phyloP scores from a whole-genome alignment of 2,888 invertebrate species.

The Therioaphis trifolii region DNA sequence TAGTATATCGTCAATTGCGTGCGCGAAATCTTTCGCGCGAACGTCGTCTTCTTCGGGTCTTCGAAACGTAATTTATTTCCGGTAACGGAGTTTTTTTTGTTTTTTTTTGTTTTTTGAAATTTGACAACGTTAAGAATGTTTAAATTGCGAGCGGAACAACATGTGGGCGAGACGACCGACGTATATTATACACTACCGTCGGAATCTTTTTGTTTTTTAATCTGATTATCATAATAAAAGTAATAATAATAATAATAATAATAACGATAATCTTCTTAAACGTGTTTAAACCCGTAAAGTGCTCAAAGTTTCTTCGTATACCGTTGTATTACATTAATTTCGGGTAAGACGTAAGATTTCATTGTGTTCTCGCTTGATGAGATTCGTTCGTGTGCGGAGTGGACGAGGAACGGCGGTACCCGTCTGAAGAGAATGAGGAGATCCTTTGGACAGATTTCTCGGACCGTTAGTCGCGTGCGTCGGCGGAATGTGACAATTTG shows the following conservation, averaged over 20 bases:
- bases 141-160: too few relatives aligned
- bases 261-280: neutral
- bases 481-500: slow-evolving; percentile 29
- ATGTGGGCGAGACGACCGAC: too few relatives aligned
- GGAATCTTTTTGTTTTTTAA: neutral
- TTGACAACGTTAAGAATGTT: too few relatives aligned
- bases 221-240: neutral
- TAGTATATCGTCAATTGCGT: too few relatives aligned
- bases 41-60: too few relatives aligned
- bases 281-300: neutral
- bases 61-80: too few relatives aligned
- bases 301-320: neutral
- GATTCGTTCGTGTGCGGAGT: neutral
- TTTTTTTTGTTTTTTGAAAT: too few relatives aligned
- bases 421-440: too few relatives aligned
- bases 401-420: neutral
- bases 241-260: neutral
- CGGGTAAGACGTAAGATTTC: neutral
- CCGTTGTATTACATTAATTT: neutral
- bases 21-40: too few relatives aligned
- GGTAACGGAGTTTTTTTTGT: too few relatives aligned
- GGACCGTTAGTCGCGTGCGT: slow-evolving; percentile 33
- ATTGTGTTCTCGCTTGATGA: neutral
- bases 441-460: slow-evolving; percentile 34
- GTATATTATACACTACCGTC: too few relatives aligned